Evolutionary conservation across 53 echinoderm and acorn worm genomes (phyloP), one percentile per base, ranked within the genome.

Genomic region (Echinometra lucunter): DNA sequence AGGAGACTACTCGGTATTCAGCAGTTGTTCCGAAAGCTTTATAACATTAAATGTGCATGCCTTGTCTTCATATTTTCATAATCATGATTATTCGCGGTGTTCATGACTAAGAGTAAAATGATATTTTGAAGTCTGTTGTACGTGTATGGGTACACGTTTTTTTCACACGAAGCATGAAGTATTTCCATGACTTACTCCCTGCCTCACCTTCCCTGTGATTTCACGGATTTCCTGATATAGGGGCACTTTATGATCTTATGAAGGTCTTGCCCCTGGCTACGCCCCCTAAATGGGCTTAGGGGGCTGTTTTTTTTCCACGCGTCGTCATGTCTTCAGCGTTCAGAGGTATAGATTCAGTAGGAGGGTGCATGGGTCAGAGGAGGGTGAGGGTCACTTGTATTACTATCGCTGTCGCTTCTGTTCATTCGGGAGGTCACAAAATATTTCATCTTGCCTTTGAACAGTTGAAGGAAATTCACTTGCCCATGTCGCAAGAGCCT

Each of bases 241-340:
- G 89, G 89, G 89, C 58, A 16, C 89, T 58, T 58, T 38, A 2
- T 89, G 37, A 89, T 58, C 58, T 27, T 40, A 25, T 89, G 89
- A 89, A 89, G 89, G 89, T 34, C 89, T 40, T 89, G 89, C 89
- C 89, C 89, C 89, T 89, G 89, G 63, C 37, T 58, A 34, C 89
- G 63, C 89, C 89, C 89, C 89, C 89, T 89, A 32, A 7, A 38
- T 5, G 23, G 49, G 28, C 28, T 85, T 85, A 47, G 45, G 53
- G 45, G 81, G 85, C 45, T 28, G 21, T 47, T 85, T 85, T n/a
- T 47, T 49, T 85, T 85, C 45, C 85, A 45, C 85, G 53, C 53
- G 49, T 30, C 85, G 45, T 23, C 44, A 81, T 34, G 12, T 16
- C 35, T 28, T 72, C 72, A 13, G 13, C 53, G 13, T 13, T 11